These are phyloP conservation scores for Cyclura pinguis DNA, from an alignment of 2,797 vertebrate genomes.

Conservation along the genomic window DNA sequence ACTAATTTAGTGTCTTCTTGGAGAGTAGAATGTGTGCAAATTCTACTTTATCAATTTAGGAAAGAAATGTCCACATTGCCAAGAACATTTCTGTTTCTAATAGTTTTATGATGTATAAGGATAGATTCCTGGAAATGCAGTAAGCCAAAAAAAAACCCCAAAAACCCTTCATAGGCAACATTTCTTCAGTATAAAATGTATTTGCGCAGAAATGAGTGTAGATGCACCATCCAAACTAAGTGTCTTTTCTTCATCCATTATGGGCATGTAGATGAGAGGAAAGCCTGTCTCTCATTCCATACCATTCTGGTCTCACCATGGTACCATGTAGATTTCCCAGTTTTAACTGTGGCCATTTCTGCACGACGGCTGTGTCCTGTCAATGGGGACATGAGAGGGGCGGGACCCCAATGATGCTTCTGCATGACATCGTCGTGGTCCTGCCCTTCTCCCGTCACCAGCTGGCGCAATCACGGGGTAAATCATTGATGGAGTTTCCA, in stretches of 20 bases:
- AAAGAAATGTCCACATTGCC: background rate
- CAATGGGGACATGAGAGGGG: too few relatives aligned
- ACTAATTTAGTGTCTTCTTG: background rate
- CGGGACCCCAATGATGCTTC: too few relatives aligned
- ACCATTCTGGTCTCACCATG: background rate
- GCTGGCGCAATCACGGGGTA: too few relatives aligned
- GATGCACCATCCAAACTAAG: background rate
- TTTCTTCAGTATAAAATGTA: background rate
- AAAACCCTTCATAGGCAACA: background rate
- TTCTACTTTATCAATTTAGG: background rate
- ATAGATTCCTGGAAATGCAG: background rate
- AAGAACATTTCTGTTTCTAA: slow-evolving; percentile 4
- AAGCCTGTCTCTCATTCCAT: background rate
- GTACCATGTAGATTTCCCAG: too few relatives aligned
- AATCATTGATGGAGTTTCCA: too few relatives aligned
- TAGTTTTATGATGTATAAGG: background rate
- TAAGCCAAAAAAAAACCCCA: background rate
- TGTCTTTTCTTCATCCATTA: background rate
- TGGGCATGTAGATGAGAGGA: background rate
- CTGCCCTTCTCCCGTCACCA: too few relatives aligned
- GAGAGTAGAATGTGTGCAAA: background rate
- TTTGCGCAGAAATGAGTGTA: background rate
- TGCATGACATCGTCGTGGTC: too few relatives aligned
- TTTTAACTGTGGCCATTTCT: too few relatives aligned
- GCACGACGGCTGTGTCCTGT: too few relatives aligned